Evolutionary conservation across 1,140 invertebrate genomes (phyloP).

Genomic region (Papilio polytes): DNA sequence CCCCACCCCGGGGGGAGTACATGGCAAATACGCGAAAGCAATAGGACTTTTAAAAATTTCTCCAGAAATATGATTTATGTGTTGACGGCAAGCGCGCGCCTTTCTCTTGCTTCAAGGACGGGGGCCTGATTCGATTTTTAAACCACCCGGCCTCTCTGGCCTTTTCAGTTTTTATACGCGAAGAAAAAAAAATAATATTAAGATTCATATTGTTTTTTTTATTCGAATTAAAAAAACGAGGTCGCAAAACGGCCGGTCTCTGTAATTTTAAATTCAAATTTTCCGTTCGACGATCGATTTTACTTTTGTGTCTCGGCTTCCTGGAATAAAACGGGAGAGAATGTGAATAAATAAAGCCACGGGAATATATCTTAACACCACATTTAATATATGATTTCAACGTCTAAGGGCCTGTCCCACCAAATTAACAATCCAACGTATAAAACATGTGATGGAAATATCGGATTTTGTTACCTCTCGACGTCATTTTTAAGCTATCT

Average conservation of each 20-base stretch:
- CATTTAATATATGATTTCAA: too few relatives aligned
- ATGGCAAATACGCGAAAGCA: conserved; percentile 84
- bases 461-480: too few relatives aligned
- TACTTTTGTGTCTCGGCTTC: neutral
- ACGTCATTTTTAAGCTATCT: too few relatives aligned
- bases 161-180: conserved; percentile 41
- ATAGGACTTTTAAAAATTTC: conserved; percentile 84
- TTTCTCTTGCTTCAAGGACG: conserved; percentile 76
- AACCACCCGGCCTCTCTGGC: conserved; percentile 63
- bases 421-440: too few relatives aligned
- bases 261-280: conserved; percentile 35
- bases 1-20: conserved; percentile 73
- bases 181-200: conserved; percentile 27
- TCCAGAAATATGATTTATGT: conserved; percentile 84
- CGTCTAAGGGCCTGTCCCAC: too few relatives aligned
- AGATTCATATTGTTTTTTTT: conserved; percentile 35
- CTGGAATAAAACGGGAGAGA: neutral
- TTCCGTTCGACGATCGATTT: conserved; percentile 12
- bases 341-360: conserved; percentile 5
- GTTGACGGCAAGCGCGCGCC: conserved; percentile 79
- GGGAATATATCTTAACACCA: neutral
- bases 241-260: neutral
- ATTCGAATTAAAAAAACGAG: conserved; percentile 22
- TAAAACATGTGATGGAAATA: too few relatives aligned
- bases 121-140: conserved; percentile 82